Base-by-base conservation (phyloP, 2,113 vertebrate species). In the Sinocyclocheilus anophthalmus region DNA sequence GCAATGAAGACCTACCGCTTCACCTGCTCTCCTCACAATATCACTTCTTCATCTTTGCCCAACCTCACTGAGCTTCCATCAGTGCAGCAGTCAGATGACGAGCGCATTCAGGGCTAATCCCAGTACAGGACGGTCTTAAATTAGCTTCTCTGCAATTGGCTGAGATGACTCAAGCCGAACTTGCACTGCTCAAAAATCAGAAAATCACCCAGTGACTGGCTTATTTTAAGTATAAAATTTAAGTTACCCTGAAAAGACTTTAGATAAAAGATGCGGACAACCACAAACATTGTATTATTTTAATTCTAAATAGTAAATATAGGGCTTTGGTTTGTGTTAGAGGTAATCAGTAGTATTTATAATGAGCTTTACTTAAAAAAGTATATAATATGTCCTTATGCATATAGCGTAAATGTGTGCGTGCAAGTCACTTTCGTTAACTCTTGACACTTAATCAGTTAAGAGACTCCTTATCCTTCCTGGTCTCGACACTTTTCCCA, bases 131-230 rank as follows among this genome's bases (percentile, higher is more conserved):
- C 87, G 82, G 61, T n/a, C 86, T 93, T 87, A 93, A 94, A 93
- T 93, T 91, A 92, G 91, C 87, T 92, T 26, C 88, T 87, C 90
- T 89, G 79, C 24, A 88, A 86, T 93, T 92, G 92, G 91, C 88
- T 90, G 87, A 26, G 33, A 48, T 59, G n/a, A 72, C 84, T 90
- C 2, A 86, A 83, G 86, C 87, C 88, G 85, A 89, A 87, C 79
- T 87, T 14, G 79, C 1, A 48, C 13, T 69, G 85, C 75, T 26
- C 75, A 76, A 76, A 76, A 18, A 76, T 76, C 2, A 6, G 45
- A 48, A 48, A 48, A 48, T 11, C 45, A 48, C 45, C 10, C 2
- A 48, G 45, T 48, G 45, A 12, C 45, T 48, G 7, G 16, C 14
- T 70, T 69, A 69, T 37, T 37, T 69, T 9, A 69, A 69, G 7